Percentiles rank a stretch among this genome's conserved stretches.
phyloP scores from a whole-genome alignment of 2,113 vertebrate species.

The rabbit (Oryctolagus cuniculus) region mOryCun1.1 NC_091434.1:134146501-134147000 shows the following conservation, averaged over 20 bases:
- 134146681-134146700: not conserved
- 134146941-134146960: not conserved
- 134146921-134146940: not conserved
- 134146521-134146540: not conserved
- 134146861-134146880: not conserved
- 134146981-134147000: slow-evolving; percentile 13
- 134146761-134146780: not conserved
- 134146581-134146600: not conserved
- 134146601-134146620: not conserved
- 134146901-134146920: not conserved
- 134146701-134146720: not conserved
- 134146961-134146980: not conserved
- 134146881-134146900: not conserved
- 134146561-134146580: not conserved
- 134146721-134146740: not conserved
- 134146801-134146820: not conserved
- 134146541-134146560: not conserved
- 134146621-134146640: not conserved
- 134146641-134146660: not conserved
- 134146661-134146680: not conserved
- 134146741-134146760: not conserved
- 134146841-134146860: not conserved
- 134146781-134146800: not conserved
- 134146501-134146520: not conserved
- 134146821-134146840: not conserved